Evolutionary conservation across 2,113 vertebrate species (phyloP), one percentile per base, ranked within the genome.

Genomic region (Myiopsitta monachus): DNA sequence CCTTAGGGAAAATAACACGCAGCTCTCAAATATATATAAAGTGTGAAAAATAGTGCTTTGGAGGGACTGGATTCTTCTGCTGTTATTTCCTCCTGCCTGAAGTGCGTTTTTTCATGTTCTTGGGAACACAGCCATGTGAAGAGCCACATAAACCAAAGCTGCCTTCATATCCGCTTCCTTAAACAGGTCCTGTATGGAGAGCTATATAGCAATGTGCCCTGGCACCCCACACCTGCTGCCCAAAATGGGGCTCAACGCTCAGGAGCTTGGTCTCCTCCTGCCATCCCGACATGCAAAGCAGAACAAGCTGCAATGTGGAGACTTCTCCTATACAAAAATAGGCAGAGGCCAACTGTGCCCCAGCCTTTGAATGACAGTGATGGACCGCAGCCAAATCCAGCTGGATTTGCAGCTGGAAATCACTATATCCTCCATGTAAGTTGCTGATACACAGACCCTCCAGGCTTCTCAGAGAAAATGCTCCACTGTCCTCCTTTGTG

Each of bases 11-110:
- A 96, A 95, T n/a, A 94, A 64, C 66, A 61, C 0, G 2, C 47
- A 93, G 73, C 57, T 82, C 66, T 87, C 77, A 90, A 92, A 95
- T 78, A 96, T 26, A 93, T 85, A 92, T 83, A 70, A 88, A 88
- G 80, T 91, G 91, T 94, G 92, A 95, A 92, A 96, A 94, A 94
- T 3, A 68, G 66, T 47, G 36, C 9, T 84, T 76, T 38, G 41
- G 86, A 92, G 47, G 83, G 80, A 82, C 14, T 66, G 69, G 38
- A 88, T 92, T 88, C 44, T 75, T 95, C 61, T 72, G 67, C 54
- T 83, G 15, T 72, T 78, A 69, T 84, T 79, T 87, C n/a, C 31
- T 87, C 31, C 66, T 84, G 66, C 66, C 54, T 83, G 52, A 82
- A 88, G 41, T 21, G 13, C 36, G 14, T 61, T 70, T 67, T 75